Evolutionary conservation across 2,797 vertebrate genomes (phyloP), one percentile per base, ranked within the genome.

Genomic region (Neoniphon sammara): DNA sequence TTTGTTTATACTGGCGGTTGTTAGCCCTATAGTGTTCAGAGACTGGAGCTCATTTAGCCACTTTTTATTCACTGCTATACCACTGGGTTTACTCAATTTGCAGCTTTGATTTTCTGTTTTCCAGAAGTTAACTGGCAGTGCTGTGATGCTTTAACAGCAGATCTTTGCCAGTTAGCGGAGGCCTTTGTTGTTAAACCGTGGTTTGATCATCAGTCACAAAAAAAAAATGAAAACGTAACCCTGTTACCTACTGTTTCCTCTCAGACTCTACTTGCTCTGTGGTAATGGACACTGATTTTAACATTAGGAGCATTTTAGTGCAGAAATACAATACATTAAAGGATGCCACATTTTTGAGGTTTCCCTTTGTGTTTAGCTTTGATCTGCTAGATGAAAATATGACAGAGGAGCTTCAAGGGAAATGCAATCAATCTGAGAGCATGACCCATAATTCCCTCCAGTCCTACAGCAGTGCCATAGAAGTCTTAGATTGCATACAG

Each of bases 281-380:
- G 23, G 56, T 70, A 60, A 73, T 52, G 39, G 70, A 73, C 78
- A 54, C 53, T 50, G 73, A 84, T 70, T 62, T 70, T 64, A 70
- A 73, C 69, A 64, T 82, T 53, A 77, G 64, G 44, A 31, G 61
- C 64, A 27, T 78, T 58, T 83, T 66, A 27, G 47, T 77, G 62
- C 77, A 72, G 34, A 76, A 82, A 69, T 82, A 64, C 56, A 70
- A 62, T 63, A 18, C 72, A 77, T 81, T 79, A 83, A 87, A 80
- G 44, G 27, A n/a, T 17, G 17, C 58, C 53, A 67, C 67, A 73
- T 85, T 70, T 66, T 63, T 86, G 52, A 80, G 81, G 66, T 85
- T 66, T 79, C n/a, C 59, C 85, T 84, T 87, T 76, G 82, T 75
- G 54, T 85, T 82, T 17, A 27, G 70, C 84, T 88, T 91, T 85